Conservation (phyloP, 1,140 invertebrate genomes). For the Schlechtendalia chinensis region DNA sequence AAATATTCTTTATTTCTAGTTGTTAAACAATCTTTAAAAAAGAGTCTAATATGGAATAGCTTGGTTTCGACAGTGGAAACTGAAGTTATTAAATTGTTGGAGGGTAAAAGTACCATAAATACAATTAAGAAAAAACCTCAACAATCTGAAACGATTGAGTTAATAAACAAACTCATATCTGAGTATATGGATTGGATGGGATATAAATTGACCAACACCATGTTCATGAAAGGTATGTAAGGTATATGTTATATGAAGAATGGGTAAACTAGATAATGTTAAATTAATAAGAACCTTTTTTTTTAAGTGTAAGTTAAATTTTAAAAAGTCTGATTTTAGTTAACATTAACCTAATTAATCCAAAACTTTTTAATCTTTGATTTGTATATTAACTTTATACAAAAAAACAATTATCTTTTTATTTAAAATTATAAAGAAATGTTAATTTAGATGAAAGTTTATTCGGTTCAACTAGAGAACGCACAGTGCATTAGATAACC, state of each 20-base stretch:
- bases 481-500: too few species aligned
- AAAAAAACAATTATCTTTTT: too few species aligned
- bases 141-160: conserved; percentile 16
- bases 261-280: too few species aligned
- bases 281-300: too few species aligned
- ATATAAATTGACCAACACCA: conserved; percentile 19
- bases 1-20: conserved; percentile 6
- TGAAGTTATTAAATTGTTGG: conserved; percentile 3
- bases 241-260: too few species aligned
- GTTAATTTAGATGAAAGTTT: neutral
- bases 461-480: too few species aligned
- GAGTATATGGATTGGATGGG: conserved; percentile 46
- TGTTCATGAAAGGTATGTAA: conserved; percentile 38
- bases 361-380: too few species aligned
- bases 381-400: too few species aligned
- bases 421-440: neutral
- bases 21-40: neutral
- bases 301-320: too few species aligned
- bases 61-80: neutral
- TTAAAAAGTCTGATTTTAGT: too few species aligned
- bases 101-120: neutral
- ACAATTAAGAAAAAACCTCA: conserved; percentile 1
- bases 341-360: too few species aligned
- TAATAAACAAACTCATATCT: conserved; percentile 37
- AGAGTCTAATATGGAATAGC: neutral